Conservation (phyloP, 2,797 vertebrate species). For the Sebastes nivosus region DNA sequence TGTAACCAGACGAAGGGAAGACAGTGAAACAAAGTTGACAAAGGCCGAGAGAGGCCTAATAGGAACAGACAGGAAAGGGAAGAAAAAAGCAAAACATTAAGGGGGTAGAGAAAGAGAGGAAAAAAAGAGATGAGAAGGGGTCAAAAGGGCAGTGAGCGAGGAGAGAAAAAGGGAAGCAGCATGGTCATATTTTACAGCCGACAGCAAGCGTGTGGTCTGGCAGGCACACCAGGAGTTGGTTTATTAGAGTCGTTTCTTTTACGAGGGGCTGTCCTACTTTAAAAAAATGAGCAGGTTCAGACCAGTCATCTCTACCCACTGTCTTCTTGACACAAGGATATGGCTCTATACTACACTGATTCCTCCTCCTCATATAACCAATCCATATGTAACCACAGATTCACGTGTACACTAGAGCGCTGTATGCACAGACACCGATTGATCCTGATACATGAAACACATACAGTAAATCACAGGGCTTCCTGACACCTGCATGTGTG, state of each 20-base stretch:
- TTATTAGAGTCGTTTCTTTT: conserved; percentile 64
- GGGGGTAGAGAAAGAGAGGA: not conserved
- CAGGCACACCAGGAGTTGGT: conserved; percentile 53
- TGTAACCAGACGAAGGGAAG: conserved; percentile 5
- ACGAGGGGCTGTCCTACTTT: conserved; percentile 38
- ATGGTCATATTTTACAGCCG: conserved; percentile 63
- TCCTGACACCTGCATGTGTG: not conserved
- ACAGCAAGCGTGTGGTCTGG: conserved; percentile 65
- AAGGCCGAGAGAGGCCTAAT: not conserved
- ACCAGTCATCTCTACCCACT: conserved; percentile 16
- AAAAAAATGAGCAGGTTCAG: conserved; percentile 38
- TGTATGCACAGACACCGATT: not conserved
- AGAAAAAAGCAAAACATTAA: conserved; percentile 12
- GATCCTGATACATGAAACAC: not conserved
- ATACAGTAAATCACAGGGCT: not conserved
- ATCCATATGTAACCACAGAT: conserved; percentile 8
- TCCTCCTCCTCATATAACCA: not conserved
- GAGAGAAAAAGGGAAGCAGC: conserved; percentile 45
- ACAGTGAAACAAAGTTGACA: not conserved
- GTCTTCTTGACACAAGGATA: conserved; percentile 3
- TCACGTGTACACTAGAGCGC: not conserved
- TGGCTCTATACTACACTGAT: not conserved
- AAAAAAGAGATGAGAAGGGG: not conserved
- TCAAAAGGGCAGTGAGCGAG: conserved; percentile 36
- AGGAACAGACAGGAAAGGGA: conserved; percentile 16